phyloP scores from a whole-genome alignment of 2,797 vertebrate genomes.

The Diglossa cyanea region DNA sequence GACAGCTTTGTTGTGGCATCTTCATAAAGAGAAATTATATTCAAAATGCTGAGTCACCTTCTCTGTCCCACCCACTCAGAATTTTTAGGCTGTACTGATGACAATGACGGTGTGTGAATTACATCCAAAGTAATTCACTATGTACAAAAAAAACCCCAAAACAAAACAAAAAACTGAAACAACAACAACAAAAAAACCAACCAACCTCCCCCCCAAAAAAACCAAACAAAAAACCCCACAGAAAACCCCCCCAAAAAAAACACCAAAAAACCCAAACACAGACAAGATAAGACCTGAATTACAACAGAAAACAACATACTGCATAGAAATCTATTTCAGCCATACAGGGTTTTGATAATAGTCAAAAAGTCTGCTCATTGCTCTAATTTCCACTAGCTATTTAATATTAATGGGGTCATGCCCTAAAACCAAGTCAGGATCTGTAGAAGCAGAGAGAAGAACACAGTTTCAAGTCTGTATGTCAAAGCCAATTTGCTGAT shows the following conservation, averaged over 20 bases:
- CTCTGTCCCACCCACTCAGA: background rate
- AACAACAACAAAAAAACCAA: background rate
- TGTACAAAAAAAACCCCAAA: background rate
- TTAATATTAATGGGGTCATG: background rate
- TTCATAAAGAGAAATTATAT: background rate
- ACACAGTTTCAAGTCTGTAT: background rate
- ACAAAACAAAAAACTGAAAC: background rate
- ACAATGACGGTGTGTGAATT: background rate
- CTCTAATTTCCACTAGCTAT: background rate
- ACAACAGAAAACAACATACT: background rate
- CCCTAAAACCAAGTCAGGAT: background rate
- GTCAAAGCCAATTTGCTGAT: constrained; percentile 10
- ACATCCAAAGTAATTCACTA: background rate
- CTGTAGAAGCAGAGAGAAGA: constrained; percentile 12
- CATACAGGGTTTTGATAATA: background rate
- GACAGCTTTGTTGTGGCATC: background rate
- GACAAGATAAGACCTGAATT: background rate
- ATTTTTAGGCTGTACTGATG: background rate
- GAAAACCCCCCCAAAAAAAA: background rate
- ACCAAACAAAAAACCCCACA: background rate
- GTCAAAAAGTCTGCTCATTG: background rate
- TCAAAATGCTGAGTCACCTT: background rate
- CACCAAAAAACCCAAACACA: background rate
- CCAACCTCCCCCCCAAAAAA: background rate
- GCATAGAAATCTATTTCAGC: background rate